phyloP scores from a whole-genome alignment of 2,888 invertebrate species.

The Drosophila falleni region DNA sequence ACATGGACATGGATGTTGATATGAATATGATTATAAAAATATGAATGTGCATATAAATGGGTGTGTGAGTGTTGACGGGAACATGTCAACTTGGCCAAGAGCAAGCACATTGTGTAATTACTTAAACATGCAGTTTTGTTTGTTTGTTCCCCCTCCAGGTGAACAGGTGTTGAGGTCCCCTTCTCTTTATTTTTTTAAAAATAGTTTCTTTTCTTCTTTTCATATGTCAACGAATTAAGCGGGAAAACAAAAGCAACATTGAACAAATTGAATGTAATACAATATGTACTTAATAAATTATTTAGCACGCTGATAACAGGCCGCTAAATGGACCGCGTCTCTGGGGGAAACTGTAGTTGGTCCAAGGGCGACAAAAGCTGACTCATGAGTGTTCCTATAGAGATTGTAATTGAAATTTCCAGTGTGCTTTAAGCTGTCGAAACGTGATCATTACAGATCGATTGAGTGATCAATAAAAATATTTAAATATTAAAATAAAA shows the following conservation, averaged over 20 bases:
- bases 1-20: slow-evolving; percentile 8
- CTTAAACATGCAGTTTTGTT: slow-evolving; percentile 33
- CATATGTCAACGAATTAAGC: slow-evolving; percentile 1
- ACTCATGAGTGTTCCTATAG: background rate
- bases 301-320: slow-evolving; percentile 60
- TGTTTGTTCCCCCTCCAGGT: slow-evolving; percentile 5
- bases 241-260: slow-evolving; percentile 26
- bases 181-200: background rate
- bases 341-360: slow-evolving; percentile 8
- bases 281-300: slow-evolving; percentile 54
- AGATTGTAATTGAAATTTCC: slow-evolving; percentile 1
- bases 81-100: slow-evolving; percentile 7
- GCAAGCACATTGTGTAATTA: slow-evolving; percentile 43
- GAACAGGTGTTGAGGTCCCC: slow-evolving; percentile 19
- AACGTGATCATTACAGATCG: slow-evolving; percentile 9
- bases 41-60: background rate
- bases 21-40: slow-evolving; percentile 7
- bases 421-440: slow-evolving; percentile 10
- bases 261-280: slow-evolving; percentile 30
- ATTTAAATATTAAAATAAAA: background rate
- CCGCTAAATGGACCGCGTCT: slow-evolving; percentile 40
- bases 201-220: background rate
- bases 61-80: slow-evolving; percentile 9
- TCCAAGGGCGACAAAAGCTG: slow-evolving; percentile 5
- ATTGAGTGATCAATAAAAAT: slow-evolving; percentile 3